Evolutionary conservation across 1,140 invertebrate species (phyloP), one percentile per base, ranked within the genome.

Genomic region (Solen grandis): DNA sequence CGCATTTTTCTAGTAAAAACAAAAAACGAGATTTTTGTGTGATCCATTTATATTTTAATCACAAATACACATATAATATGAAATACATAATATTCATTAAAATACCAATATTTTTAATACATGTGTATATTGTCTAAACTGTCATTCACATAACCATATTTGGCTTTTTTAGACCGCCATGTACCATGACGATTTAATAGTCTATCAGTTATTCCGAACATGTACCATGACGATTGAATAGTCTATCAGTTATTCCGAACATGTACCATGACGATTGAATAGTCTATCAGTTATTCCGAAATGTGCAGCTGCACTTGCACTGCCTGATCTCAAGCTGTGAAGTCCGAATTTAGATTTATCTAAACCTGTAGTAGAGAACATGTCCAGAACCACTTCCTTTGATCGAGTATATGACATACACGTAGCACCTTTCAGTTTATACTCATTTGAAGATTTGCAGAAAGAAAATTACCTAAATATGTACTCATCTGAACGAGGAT

Each of bases 111-210:
- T n/a, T n/a, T n/a, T n/a, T n/a, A n/a, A n/a, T n/a, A n/a, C n/a
- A n/a, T n/a, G n/a, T n/a, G n/a, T n/a, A n/a, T n/a, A n/a, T n/a
- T n/a, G n/a, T n/a, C 46, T 22, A 66, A 8, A 38, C 31, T 14
- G 3, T 66, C 63, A 8, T 36, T 41, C 36, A 66, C 63, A 66
- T 66, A 38, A 27, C 63, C 13, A 41, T 41, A 33, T 27, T 66
- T 66, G 4, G 63, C 63, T 41, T 10, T 4, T 31, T 66, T 38
- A 66, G 14, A n/a, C 25, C 35, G 27, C n/a, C 63, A n/a, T n/a
- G n/a, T n/a, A n/a, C n/a, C n/a, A n/a, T n/a, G n/a, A n/a, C n/a
- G n/a, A n/a, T n/a, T n/a, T n/a, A n/a, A n/a, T n/a, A n/a, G n/a
- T n/a, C n/a, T n/a, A n/a, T n/a, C n/a, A n/a, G n/a, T n/a, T n/a